Evolutionary conservation across 2,113 vertebrate genomes (phyloP), one percentile per base, ranked within the genome.

Genomic region (Taurulus bubalis): DNA sequence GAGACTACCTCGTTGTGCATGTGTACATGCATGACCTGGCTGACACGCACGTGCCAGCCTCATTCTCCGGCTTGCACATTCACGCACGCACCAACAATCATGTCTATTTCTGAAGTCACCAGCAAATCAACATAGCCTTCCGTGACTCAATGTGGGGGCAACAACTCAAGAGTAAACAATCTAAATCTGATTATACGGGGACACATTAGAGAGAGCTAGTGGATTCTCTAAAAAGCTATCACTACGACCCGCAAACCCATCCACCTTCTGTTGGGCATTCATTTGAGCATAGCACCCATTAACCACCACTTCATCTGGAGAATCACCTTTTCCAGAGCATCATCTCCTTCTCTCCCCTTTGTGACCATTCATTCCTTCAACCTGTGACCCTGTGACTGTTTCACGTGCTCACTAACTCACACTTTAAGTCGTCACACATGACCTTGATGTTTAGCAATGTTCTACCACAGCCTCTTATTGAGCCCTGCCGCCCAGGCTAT

Each of bases 401-500:
- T 83, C 82, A 64, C 89, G 62, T 58, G 71, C 80, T 83, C 89
- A 90, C 80, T 90, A 87, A 92, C 86, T 93, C 85, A 92, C 86
- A 86, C 85, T 89, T 79, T 86, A 77, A 90, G 88, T 87, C 88
- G 79, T 75, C 42, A 64, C 84, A 88, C 92, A 91, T 93, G 93
- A 94, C 94, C 94, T 95, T 95, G 92, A 88, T 87, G 90, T 88
- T 90, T 87, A 87, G 85, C 89, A 82, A 66, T 70, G 65, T 83
- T 75, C 66, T 71, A 53, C 70, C 79, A 47, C 85, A 63, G 85
- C 79, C 77, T 85, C 81, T 88, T 86, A 85, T 76, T 32, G 68
- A 73, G 82, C 80, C 80, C 71, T 59, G 65, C 64, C 49, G 14
- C 34, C 77, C 67, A 55, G 62, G 78, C 79, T 87, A 89, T 90